Conservation (phyloP, 2,888 invertebrate species). For the Pandemis heparana region DNA sequence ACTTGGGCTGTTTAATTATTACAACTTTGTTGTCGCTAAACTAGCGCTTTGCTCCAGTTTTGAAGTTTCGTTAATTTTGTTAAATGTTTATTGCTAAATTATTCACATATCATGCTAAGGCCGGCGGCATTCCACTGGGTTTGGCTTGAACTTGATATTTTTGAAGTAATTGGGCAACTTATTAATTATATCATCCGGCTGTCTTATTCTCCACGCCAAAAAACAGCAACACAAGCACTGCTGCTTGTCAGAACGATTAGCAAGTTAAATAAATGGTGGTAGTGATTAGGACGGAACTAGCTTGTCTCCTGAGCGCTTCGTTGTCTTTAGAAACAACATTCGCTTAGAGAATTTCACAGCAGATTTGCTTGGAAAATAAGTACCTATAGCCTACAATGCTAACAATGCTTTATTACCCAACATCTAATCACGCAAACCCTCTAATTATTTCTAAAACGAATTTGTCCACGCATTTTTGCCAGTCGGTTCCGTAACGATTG, state of each 20-base stretch:
- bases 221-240: no score
- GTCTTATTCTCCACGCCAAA: no score
- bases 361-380: not conserved
- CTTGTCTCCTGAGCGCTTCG: no score
- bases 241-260: no score
- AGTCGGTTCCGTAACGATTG: constrained; percentile 22
- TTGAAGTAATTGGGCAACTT: not conserved
- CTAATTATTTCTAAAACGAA: constrained; percentile 24
- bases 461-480: constrained; percentile 27
- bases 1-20: not conserved
- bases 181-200: no score
- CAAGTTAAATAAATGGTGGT: no score
- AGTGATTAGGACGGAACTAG: no score
- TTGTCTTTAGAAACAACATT: no score
- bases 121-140: not conserved
- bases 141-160: not conserved
- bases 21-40: not conserved
- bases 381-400: not conserved
- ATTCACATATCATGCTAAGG: not conserved
- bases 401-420: not conserved
- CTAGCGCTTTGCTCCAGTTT: not conserved
- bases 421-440: constrained; percentile 1
- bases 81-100: constrained; percentile 14
- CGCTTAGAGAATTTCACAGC: no score
- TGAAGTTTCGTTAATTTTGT: not conserved